Evolutionary conservation across 2,113 vertebrate genomes (phyloP).

Genomic region (Mormyrus lacerda): DNA sequence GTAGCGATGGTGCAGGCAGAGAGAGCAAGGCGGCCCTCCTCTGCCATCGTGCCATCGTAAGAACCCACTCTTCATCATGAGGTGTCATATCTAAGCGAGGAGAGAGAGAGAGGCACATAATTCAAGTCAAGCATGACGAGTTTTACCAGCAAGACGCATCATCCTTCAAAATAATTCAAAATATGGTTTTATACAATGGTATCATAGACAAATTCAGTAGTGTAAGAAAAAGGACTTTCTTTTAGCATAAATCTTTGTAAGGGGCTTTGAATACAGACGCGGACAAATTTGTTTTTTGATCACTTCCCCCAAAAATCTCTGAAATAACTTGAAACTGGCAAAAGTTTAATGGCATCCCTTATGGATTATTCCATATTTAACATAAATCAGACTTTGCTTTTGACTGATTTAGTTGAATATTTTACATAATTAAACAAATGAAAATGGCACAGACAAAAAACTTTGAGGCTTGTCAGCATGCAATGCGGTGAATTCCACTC

Average conservation of each 20-base stretch:
- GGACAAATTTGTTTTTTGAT: no score
- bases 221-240: background rate
- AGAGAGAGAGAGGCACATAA: background rate
- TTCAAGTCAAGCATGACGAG: background rate
- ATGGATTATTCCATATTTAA: no score
- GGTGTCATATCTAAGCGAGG: constrained; percentile 40
- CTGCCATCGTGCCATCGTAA: constrained; percentile 24
- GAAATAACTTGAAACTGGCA: no score
- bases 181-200: background rate
- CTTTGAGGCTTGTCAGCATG: no score
- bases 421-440: no score
- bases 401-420: no score
- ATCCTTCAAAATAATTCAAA: background rate
- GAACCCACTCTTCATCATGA: constrained; percentile 50
- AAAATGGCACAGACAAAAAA: no score
- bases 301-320: no score
- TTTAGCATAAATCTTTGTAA: background rate
- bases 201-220: background rate
- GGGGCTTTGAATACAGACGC: background rate
- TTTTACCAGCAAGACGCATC: background rate
- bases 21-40: constrained; percentile 27
- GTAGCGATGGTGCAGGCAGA: constrained; percentile 63
- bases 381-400: no score
- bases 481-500: no score
- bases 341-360: no score